Evolutionary conservation across 2,797 vertebrate genomes (phyloP), one percentile per base, ranked within the genome.

Genomic region (Sarcoramphus papa): DNA sequence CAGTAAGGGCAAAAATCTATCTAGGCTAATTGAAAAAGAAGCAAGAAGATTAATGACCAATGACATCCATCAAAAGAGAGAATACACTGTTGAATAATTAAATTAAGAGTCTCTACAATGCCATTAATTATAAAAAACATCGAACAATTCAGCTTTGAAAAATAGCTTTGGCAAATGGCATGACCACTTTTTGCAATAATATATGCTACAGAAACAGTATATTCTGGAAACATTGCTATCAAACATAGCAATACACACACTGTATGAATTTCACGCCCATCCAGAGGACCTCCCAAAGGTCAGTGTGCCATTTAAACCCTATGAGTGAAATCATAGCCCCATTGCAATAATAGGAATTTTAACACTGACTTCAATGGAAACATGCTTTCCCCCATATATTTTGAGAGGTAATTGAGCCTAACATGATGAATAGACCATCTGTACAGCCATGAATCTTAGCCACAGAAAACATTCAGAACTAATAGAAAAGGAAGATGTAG

Each of bases 371-470:
- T 93, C 94, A 88, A 40, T 81, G 82, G 94, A 96, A 97, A 94
- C 76, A 92, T 54, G 68, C 37, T 82, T 94, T 84, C 31, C 83
- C 30, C 56, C 40, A 54, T 79, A 33, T 74, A 85, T 93, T 96
- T 96, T 88, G 93, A 92, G 83, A 92, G 22, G 93, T 93, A 93
- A 93, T 93, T 84, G 83, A 95, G 85, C 77, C 67, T 88, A 88
- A 81, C 85, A 67, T 95, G 93, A 96, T 96, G 94, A 95, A 96
- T 95, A 94, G 92, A 92, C 90, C 94, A 92, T 92, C 94, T 96
- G 91, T 92, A 75, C 25, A 65, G 83, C 75, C 62, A 85, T 93
- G 95, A 95, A 87, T 82, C 90, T 93, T 76, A 85, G 82, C 91
- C 96, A 96, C 62, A 81, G 85, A 94, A 96, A 97, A 96, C 90